Evolutionary conservation across 2,888 invertebrate genomes (phyloP).

Genomic region (Gordius sp.): DNA sequence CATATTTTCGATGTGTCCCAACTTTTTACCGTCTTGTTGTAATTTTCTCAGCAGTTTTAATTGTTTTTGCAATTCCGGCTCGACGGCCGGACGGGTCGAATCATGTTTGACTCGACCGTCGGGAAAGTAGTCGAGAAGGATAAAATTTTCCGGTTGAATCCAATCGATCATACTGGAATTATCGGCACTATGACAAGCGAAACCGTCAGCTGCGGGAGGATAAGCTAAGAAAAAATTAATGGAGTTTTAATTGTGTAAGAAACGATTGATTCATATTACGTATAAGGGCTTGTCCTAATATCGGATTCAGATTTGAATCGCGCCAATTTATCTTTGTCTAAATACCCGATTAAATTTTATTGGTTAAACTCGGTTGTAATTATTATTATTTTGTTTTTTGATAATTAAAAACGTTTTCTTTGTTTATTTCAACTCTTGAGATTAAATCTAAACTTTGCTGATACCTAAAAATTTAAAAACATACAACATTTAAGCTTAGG

Average conservation of each 20-base stretch:
- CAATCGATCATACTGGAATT: slow-evolving; percentile 10
- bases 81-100: not conserved
- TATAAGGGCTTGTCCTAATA: too few species aligned
- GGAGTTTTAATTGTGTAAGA: not conserved
- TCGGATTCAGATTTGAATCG: too few species aligned
- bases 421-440: too few species aligned
- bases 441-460: too few species aligned
- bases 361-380: too few species aligned
- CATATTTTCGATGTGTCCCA: slow-evolving; percentile 12
- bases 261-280: too few species aligned
- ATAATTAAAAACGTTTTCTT: too few species aligned
- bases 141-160: not conserved
- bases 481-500: too few species aligned
- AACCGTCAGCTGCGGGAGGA: slow-evolving; percentile 5
- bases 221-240: not conserved
- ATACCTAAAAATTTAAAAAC: too few species aligned
- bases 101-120: slow-evolving; percentile 4
- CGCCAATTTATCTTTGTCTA: too few species aligned
- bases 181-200: slow-evolving; percentile 1
- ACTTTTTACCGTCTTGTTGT: not conserved
- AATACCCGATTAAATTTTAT: too few species aligned
- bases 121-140: slow-evolving; percentile 1
- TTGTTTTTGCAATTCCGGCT: not conserved
- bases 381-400: too few species aligned
- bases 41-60: not conserved